Evolutionary conservation across 2,888 invertebrate genomes (phyloP), one percentile per base, ranked within the genome.

Genomic region (Rhingia rostrata): DNA sequence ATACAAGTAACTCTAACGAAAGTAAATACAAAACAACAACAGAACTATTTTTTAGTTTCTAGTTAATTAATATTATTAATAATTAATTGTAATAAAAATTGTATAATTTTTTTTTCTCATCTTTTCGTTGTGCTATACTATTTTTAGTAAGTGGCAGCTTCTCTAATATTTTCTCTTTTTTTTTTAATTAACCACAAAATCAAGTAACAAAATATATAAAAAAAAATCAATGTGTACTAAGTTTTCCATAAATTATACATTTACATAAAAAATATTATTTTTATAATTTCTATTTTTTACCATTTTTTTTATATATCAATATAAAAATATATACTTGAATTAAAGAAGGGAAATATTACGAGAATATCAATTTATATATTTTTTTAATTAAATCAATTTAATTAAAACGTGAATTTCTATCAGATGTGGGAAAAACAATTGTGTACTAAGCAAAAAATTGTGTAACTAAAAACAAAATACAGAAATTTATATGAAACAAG

Each of bases 41-140:
- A 82, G 58, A 81, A 74, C 77, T 70, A 86, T 82, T 84, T 77
- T 72, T 84, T 84, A 80, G 74, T 84, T 84, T 84, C 74, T 84
- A 84, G 84, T 84, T 84, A 84, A 83, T 78, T 83, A 79, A 78
- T 64, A 56, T 70, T 70, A 78, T 78, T 61, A 61, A 60, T 79
- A 61, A 73, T 70, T 82, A 72, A 72, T 64, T 66, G 64, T 54
- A 66, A 58, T 53, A 70, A 54, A 51, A 77, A 78, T 73, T 83
- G 66, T 83, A 22, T 22, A 78, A 67, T 72, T 61, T 82, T 77
- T 70, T 69, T 51, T 66, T 73, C 67, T 51, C 37, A 58, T 73
- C 58, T 43, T 74, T 84, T 61, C 80, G 58, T 70, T 84, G 80
- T 84, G 84, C 84, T 84, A 84, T 84, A 84, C 80, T 84, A 75